Conservation (phyloP, 2,888 invertebrate species). For the Melinopterus prodromus region DNA sequence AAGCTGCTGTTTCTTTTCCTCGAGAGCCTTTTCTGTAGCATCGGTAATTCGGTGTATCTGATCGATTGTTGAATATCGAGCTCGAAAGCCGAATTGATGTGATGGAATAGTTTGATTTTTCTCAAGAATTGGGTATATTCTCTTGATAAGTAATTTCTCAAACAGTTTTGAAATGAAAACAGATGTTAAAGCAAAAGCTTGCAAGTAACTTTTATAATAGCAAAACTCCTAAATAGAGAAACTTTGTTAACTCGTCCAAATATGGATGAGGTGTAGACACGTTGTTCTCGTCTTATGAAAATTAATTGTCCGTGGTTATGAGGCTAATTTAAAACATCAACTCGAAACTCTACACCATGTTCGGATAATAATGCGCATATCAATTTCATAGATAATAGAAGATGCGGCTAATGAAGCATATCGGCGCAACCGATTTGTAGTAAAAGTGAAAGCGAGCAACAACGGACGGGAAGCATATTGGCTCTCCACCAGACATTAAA, state of each 20-base stretch:
- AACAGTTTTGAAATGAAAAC: too few species aligned
- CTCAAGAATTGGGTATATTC: too few species aligned
- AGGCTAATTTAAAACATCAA: not conserved
- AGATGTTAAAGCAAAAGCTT: too few species aligned
- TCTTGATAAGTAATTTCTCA: too few species aligned
- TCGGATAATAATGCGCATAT: not conserved
- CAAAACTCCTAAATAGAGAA: not conserved
- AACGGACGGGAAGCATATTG: not conserved
- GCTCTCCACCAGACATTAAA: not conserved
- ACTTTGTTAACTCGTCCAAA: not conserved
- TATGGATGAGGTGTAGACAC: not conserved
- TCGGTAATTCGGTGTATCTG: too few species aligned
- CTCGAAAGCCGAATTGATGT: too few species aligned
- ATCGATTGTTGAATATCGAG: too few species aligned
- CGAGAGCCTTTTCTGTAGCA: too few species aligned
- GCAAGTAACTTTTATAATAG: not conserved
- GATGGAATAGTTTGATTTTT: too few species aligned
- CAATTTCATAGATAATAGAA: constrained; percentile 4
- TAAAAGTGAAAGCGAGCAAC: not conserved
- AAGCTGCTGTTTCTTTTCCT: too few species aligned
- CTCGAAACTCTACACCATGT: not conserved
- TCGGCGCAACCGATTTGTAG: not conserved
- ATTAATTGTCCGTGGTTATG: not conserved
- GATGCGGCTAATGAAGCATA: not conserved
- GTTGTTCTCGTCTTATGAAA: not conserved